phyloP scores from a whole-genome alignment of 1,140 invertebrate species.

The Riptortus pedestris region DNA sequence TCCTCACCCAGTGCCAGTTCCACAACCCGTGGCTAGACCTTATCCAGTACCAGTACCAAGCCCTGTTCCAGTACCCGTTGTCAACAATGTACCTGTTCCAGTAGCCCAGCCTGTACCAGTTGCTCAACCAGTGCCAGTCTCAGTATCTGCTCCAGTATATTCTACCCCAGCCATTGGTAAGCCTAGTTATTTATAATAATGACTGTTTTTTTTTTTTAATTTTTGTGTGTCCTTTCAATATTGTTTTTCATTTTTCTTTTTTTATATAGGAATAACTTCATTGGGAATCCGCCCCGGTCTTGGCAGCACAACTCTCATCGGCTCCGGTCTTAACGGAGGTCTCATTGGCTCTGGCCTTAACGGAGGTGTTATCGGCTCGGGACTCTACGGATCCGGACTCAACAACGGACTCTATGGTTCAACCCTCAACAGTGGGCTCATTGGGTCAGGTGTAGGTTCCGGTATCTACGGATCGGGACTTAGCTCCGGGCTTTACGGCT shows the following conservation, averaged over 20 bases:
- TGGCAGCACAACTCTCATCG: too few relatives aligned
- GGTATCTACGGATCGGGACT: not conserved
- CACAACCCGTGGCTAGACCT: conserved; percentile 21
- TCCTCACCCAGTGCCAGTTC: conserved; percentile 28
- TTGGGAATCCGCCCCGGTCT: not conserved
- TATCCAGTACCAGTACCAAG: conserved; percentile 20
- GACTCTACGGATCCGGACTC: too few relatives aligned
- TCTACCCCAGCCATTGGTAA: too few relatives aligned
- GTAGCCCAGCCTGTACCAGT: conserved; percentile 13
- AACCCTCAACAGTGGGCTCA: too few relatives aligned
- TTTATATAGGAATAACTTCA: not conserved
- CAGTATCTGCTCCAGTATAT: conserved; percentile 28
- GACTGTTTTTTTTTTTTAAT: not conserved
- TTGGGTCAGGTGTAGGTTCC: too few relatives aligned
- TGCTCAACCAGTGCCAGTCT: conserved; percentile 32
- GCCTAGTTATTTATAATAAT: conserved; percentile 29
- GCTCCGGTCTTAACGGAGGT: not conserved
- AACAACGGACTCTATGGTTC: too few relatives aligned
- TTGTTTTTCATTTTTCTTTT: not conserved
- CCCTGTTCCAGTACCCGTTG: conserved; percentile 28
- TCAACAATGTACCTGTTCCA: conserved; percentile 21
- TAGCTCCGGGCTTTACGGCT: not conserved
- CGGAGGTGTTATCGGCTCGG: not conserved
- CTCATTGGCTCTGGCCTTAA: not conserved
- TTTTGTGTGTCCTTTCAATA: not conserved